These are phyloP conservation scores for Lophotis ruficrista DNA, from an alignment of 2,113 vertebrate species.

Conservation along the genomic window DNA sequence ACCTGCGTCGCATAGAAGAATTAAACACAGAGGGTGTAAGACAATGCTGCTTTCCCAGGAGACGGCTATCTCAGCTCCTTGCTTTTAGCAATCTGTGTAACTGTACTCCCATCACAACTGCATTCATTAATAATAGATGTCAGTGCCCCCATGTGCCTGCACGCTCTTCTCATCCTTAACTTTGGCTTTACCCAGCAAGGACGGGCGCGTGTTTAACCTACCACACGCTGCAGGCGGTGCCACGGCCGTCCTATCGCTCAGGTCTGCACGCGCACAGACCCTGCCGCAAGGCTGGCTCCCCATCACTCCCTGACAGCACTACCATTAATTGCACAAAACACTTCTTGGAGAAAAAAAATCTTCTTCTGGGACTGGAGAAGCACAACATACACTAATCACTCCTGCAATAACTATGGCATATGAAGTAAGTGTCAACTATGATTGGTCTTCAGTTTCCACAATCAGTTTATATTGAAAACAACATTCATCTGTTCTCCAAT, in stretches of 20 bases:
- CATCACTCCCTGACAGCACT: background rate
- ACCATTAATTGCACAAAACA: background rate
- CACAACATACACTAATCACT: background rate
- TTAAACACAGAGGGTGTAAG: background rate
- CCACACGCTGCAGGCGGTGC: background rate
- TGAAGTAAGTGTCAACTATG: background rate
- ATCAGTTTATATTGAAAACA: background rate
- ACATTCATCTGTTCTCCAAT: background rate
- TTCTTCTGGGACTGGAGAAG: background rate
- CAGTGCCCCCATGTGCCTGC: background rate
- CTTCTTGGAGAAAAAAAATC: background rate
- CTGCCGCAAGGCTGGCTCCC: background rate
- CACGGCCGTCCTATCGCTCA: fast-evolving
- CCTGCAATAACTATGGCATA: background rate
- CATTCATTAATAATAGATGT: background rate
- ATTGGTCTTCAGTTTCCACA: background rate
- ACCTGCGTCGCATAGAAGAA: background rate
- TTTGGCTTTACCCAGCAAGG: background rate
- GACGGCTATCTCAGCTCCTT: background rate
- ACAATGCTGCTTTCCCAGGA: background rate
- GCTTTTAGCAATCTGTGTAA: slow-evolving; percentile 7
- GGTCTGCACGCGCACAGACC: too few species aligned
- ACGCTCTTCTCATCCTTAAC: background rate
- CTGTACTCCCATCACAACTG: background rate
- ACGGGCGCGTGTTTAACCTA: fast-evolving